phyloP scores from a whole-genome alignment of 2,888 invertebrate genomes.

The Pegoplata infirma region DNA sequence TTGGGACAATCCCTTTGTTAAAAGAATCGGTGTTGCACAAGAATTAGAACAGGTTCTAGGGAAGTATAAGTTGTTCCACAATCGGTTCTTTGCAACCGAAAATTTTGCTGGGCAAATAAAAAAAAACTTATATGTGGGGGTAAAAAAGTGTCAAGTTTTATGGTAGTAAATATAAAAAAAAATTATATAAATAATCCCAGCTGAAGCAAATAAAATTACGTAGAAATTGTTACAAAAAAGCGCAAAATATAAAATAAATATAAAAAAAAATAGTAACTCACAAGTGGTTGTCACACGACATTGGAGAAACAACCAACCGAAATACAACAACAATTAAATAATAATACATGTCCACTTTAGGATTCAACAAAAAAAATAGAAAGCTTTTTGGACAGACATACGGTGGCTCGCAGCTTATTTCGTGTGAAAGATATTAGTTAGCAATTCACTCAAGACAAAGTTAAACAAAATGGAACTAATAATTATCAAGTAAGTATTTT shows the following conservation, averaged over 20 bases:
- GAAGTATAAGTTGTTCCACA: no score
- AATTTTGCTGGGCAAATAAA: no score
- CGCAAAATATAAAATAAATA: conserved; percentile 11
- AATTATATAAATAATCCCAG: conserved; percentile 21
- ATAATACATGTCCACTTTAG: conserved; percentile 34
- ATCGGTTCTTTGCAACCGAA: no score
- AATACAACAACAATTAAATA: conserved; percentile 18
- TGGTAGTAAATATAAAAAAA: conserved; percentile 13
- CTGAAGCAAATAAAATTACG: conserved; percentile 41
- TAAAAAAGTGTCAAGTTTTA: conserved; percentile 34
- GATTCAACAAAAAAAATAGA: background rate
- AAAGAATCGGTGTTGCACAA: no score
- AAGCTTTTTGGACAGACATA: background rate
- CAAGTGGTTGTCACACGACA: conserved; percentile 34
- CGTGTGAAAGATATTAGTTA: no score
- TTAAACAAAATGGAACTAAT: no score
- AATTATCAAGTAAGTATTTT: no score
- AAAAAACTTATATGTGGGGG: no score
- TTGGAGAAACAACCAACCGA: conserved; percentile 21
- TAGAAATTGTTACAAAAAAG: background rate
- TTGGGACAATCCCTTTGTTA: no score
- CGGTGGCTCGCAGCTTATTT: no score
- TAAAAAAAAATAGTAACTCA: conserved; percentile 24
- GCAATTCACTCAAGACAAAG: no score
- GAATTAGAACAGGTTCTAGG: no score